Evolutionary conservation across 2,797 vertebrate genomes (phyloP), one percentile per base, ranked within the genome.

Genomic region (Lagocephalus sceleratus): DNA sequence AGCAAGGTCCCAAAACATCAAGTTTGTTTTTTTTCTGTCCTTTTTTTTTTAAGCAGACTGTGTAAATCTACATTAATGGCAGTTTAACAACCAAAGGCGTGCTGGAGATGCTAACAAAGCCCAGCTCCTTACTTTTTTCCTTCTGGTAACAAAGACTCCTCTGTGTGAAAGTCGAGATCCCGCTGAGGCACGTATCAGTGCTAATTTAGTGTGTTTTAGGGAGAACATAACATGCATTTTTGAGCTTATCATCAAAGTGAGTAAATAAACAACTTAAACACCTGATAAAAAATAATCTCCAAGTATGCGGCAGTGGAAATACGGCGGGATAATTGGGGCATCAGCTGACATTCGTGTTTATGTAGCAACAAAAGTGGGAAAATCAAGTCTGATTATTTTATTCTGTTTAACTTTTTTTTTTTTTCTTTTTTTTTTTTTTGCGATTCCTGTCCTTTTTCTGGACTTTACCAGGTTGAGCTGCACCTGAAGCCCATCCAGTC

Each of bases 401-500:
- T 17, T 41, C 39, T 41, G 15, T 41, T 17, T 35, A 6, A 7
- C 32, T 41, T 35, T 39, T 39, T 26, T 51, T 11, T 47, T 26
- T 43, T 21, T 40, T 20, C 12, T 16, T 48, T 6, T 41, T 21
- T 5, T 11, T 59, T 38, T 25, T 6, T 49, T 29, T 9, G 47
- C 63, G 21, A 44, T 26, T 64, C 20, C 11, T 39, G 43, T 51
- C n/a, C 20, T 66, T 73, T 56, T 20, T 61, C 63, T 20, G 5
- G 19, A 10, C 16, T 32, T 53, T n/a, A 43, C 17, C 68, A 99
- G 97, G 93, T 96, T 72, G 89, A 88, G 0, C 85, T 99, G 66
- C 93, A 97, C 83, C 85, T 99, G 87, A 94, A 90, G 79, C 95
- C 97, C 40, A 95, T 98, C 86, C 93, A 94, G 54, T 94, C 97